Conservation (phyloP, 2,888 invertebrate species). For the Idaea biselata region DNA sequence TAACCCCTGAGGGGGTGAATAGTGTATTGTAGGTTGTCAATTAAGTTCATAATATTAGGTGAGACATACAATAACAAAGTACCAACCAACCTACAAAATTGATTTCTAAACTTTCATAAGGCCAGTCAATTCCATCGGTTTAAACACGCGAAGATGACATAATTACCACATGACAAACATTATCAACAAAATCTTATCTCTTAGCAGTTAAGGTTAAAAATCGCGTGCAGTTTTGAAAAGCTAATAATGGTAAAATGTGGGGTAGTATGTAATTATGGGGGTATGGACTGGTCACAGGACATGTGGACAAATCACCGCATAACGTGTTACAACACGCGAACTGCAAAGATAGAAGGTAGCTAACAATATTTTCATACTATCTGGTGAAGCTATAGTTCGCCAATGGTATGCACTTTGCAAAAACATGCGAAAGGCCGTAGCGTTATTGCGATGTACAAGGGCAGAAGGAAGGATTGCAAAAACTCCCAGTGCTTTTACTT, state of each 20-base stretch:
- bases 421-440: no score
- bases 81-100: neutral
- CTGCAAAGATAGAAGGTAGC: conserved; percentile 1
- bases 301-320: conserved; percentile 16
- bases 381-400: no score
- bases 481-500: no score
- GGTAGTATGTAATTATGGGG: conserved; percentile 7
- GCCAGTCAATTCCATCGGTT: neutral
- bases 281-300: conserved; percentile 5
- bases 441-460: no score
- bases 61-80: neutral
- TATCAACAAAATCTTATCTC: neutral
- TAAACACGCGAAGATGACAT: neutral
- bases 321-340: conserved; percentile 14
- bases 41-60: neutral
- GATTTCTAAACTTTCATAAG: neutral
- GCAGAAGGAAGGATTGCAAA: no score
- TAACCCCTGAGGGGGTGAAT: no score
- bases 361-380: no score
- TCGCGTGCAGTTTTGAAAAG: conserved; percentile 3
- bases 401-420: no score
- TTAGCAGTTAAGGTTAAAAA: conserved; percentile 4
- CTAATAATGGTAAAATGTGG: conserved; percentile 5
- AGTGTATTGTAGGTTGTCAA: neutral
- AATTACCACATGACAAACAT: neutral